A percentile compares a stretch with the other conserved stretches of the same genome.
Conservation (phyloP, 2,888 invertebrate species). For the Drosophila pegasa region DNA sequence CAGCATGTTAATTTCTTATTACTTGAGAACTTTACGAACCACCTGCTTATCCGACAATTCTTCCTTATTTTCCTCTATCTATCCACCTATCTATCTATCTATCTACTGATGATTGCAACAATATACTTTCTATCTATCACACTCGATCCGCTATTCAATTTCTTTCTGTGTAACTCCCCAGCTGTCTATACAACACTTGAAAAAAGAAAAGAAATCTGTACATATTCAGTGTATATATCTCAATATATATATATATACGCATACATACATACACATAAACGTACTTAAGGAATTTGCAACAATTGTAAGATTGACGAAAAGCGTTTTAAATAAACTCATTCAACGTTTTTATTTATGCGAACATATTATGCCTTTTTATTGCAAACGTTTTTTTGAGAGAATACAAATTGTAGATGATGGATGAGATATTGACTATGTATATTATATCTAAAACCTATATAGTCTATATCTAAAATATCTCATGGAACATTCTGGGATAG, state of each 20-base stretch:
- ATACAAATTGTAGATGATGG: not conserved
- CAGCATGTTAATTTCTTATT: slow-evolving; percentile 75
- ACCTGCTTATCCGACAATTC: slow-evolving; percentile 32
- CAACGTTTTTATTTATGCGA: slow-evolving; percentile 74
- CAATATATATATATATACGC: slow-evolving; percentile 29
- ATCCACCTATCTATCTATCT: slow-evolving; percentile 24
- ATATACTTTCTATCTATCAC: slow-evolving; percentile 46
- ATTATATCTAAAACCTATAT: not conserved
- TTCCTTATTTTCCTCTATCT: slow-evolving; percentile 9
- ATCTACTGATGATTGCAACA: slow-evolving; percentile 35
- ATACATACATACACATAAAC: slow-evolving; percentile 40
- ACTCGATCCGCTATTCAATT: slow-evolving; percentile 20
- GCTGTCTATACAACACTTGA: slow-evolving; percentile 32
- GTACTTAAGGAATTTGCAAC: slow-evolving; percentile 74
- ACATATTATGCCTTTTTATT: slow-evolving; percentile 22
- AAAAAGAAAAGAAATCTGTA: slow-evolving; percentile 31
- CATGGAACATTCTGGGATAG: no score
- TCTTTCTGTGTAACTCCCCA: slow-evolving; percentile 4
- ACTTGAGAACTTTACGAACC: slow-evolving; percentile 67
- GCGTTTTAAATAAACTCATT: slow-evolving; percentile 75
- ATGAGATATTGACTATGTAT: not conserved
- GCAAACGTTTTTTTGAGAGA: not conserved
- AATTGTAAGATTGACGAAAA: slow-evolving; percentile 81
- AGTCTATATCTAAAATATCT: not conserved
- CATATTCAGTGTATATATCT: slow-evolving; percentile 47